Conservation (phyloP, 2,113 vertebrate genomes). For the Felis catus region F.catus_Fca126_mat1.0 CM031412.1:157303001-157303500, state of each 20-base stretch:
- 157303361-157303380: neutral
- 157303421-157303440: neutral
- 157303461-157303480: neutral
- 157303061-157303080: neutral
- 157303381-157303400: neutral
- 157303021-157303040: neutral
- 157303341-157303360: neutral
- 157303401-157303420: neutral
- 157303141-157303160: neutral
- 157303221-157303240: neutral
- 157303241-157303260: neutral
- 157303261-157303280: neutral
- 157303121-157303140: neutral
- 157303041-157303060: neutral
- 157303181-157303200: neutral
- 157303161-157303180: neutral
- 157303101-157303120: neutral
- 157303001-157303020: neutral
- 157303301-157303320: neutral
- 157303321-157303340: neutral
- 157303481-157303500: neutral
- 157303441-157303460: neutral
- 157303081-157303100: neutral
- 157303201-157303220: neutral
- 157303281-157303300: conserved; percentile 12